Conservation (phyloP, 2,797 vertebrate genomes). For the Gila robusta region DNA sequence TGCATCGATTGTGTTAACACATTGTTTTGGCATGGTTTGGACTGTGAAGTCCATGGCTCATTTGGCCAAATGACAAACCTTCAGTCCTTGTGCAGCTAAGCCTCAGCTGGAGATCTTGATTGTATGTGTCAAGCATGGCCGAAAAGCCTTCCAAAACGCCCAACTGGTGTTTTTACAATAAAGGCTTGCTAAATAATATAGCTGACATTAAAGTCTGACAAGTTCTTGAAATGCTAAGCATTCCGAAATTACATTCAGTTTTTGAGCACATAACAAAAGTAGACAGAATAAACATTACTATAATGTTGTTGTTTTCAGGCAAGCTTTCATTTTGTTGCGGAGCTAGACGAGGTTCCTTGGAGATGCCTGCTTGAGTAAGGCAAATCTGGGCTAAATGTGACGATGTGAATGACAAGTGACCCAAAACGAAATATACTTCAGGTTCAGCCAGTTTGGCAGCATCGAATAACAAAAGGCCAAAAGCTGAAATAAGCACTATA, state of each 20-base stretch:
- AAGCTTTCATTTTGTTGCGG: not conserved
- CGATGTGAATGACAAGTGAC: not conserved
- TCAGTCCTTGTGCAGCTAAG: slow-evolving; percentile 21
- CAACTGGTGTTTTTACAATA: not conserved
- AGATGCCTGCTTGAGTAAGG: not conserved
- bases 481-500: slow-evolving; percentile 12
- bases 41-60: slow-evolving; percentile 46
- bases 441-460: not conserved
- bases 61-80: slow-evolving; percentile 41
- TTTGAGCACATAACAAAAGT: not conserved
- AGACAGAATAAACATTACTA: not conserved
- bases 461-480: not conserved
- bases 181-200: not conserved
- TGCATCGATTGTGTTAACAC: slow-evolving; percentile 45
- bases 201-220: not conserved
- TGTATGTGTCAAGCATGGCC: slow-evolving; percentile 1
- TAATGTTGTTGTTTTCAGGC: not conserved
- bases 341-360: not conserved
- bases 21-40: slow-evolving; percentile 20
- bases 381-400: not conserved
- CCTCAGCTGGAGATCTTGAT: slow-evolving; percentile 9
- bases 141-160: not conserved
- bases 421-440: not conserved
- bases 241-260: not conserved
- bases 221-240: not conserved